A percentile compares a stretch with the other conserved stretches of the same genome.
Conservation (phyloP, 2,797 vertebrate species). For the Paguma larvata region DNA sequence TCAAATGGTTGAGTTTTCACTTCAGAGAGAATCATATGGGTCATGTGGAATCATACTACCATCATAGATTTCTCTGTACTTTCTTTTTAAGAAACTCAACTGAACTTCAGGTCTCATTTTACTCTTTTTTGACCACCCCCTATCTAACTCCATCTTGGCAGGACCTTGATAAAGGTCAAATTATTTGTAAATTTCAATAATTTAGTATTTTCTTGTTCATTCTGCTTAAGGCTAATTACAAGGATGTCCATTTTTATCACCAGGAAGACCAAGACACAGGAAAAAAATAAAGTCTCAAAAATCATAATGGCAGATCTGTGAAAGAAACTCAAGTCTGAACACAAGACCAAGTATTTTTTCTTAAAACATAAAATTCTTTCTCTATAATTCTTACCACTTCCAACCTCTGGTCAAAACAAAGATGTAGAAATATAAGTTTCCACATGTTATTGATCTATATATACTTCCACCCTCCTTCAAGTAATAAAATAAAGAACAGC, state of each 20-base stretch:
- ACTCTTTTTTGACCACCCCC: background rate
- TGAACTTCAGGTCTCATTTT: constrained; percentile 23
- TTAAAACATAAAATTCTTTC: constrained; percentile 38
- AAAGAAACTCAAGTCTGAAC: constrained; percentile 18
- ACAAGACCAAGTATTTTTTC: background rate
- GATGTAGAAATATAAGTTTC: constrained; percentile 32
- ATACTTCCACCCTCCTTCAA: background rate
- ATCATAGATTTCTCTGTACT: constrained; percentile 5
- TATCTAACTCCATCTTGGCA: constrained; percentile 1
- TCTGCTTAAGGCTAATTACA: constrained; percentile 39
- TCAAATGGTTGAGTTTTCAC: background rate
- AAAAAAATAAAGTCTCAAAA: constrained; percentile 40
- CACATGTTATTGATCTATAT: constrained; percentile 28
- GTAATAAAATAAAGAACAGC: constrained; percentile 48
- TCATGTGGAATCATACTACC: constrained; percentile 30
- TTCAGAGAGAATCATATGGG: constrained; percentile 2
- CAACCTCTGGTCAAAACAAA: background rate
- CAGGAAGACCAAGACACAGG: constrained; percentile 15
- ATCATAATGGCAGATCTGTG: background rate
- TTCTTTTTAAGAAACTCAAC: constrained; percentile 17
- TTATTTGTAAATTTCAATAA: constrained; percentile 55
- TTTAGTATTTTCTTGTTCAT: constrained; percentile 10
- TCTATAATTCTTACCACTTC: background rate
- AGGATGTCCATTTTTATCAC: constrained; percentile 29
- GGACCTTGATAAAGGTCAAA: constrained; percentile 17